phyloP scores from a whole-genome alignment of 2,797 vertebrate species.

The Oophaga sylvatica region DNA sequence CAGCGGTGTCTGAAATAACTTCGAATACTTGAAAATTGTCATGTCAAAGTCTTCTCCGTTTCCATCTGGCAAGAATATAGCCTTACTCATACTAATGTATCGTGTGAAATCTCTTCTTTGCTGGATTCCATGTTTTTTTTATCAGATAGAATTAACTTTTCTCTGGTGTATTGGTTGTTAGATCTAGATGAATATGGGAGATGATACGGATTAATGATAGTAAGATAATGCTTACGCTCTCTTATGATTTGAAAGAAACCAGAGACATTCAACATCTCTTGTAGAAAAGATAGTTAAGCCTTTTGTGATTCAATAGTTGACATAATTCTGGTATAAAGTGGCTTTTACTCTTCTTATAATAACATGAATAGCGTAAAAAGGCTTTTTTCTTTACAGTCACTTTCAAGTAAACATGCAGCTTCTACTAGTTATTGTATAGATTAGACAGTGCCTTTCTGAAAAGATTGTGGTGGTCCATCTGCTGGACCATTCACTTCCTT shows the following conservation, averaged over 20 bases:
- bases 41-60: constrained; percentile 16
- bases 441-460: no score
- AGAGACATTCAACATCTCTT: not conserved
- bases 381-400: not conserved
- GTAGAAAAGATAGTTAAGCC: not conserved
- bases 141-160: constrained; percentile 13
- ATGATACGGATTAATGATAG: not conserved
- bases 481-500: no score
- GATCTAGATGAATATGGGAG: not conserved
- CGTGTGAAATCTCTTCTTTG: not conserved
- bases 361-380: not conserved
- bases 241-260: not conserved
- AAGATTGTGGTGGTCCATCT: no score
- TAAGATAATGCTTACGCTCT: not conserved
- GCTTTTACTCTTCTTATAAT: not conserved
- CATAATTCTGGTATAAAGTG: not conserved
- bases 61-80: constrained; percentile 1
- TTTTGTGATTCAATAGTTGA: not conserved
- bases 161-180: constrained; percentile 22
- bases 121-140: not conserved
- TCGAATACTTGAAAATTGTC: constrained; percentile 27
- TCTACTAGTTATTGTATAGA: not conserved
- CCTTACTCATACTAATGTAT: constrained; percentile 10
- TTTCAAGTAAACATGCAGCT: not conserved
- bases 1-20: constrained; percentile 16